Base-by-base conservation (phyloP, 2,113 vertebrate genomes). In the Percina caprodes region DNA sequence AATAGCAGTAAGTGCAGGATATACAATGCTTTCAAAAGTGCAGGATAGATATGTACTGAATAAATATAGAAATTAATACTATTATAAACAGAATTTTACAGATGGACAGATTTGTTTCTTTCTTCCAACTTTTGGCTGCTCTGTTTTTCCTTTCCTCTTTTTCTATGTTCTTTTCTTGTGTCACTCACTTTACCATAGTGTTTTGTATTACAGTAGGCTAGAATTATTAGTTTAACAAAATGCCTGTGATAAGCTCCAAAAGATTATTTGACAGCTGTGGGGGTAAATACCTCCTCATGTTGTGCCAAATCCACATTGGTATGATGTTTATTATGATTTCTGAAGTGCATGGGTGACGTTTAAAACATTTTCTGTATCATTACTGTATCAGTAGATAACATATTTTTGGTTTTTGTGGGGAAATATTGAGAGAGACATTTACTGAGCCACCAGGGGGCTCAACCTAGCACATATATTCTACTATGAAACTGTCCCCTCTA, bases 361-460 rank as follows among this genome's bases (percentile, higher is more conserved):
- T 55, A 15, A 51, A 73, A 39, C 52, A 52, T 42, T 26, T 48
- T 15, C 35, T 58, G 39, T 45, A n/a, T 24, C 26, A 42, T 49
- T 9, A 30, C 30, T 51, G 49, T 52, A 46, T 55, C 42, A 59
- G 21, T 13, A 33, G 9, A 33, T 73, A 8, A 46, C 35, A 26
- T 14, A 18, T 59, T 19, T 48, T 19, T 46, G 11, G 0, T n/a
- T 24, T 51, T 42, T 24, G 3, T 12, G 6, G 2, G 15, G 2
- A 72, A 45, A 33, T 48, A 26, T 59, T 2, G 21, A 75, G 35
- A 48, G 58, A 2, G 3, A 39, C 26, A 48, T 68, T 7, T 45
- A 16, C 1, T 12, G 1, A 12, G 13, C 86, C 93, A 85, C 85
- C 68, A 91, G 92, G 70, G 82, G 87, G 89, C 69, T 26, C 26